A percentile compares a stretch with the other conserved stretches of the same genome.
Conservation (phyloP, 2,113 vertebrate species). For the Tenebrosternarchus preto region DNA sequence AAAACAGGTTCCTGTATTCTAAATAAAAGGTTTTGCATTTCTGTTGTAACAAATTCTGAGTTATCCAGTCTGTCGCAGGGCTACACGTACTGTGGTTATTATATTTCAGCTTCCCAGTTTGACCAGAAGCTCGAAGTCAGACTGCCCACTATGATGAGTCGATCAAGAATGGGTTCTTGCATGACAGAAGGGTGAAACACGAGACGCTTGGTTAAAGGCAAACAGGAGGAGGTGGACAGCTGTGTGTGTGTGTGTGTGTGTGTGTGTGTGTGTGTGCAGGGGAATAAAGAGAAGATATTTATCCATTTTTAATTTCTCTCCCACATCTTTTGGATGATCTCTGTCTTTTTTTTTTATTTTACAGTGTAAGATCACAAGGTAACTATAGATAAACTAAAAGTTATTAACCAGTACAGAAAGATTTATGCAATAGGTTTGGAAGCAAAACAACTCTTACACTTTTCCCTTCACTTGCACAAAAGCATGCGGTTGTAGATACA, state of each 20-base stretch:
- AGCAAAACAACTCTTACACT: neutral
- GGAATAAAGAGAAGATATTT: neutral
- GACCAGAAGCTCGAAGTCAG: slow-evolving; percentile 18
- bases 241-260: neutral
- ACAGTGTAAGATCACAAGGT: neutral
- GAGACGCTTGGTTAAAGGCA: too few relatives aligned
- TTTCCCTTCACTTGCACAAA: too few relatives aligned
- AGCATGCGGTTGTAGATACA: neutral
- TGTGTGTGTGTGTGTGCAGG: neutral
- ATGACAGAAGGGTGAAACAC: too few relatives aligned
- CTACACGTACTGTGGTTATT: slow-evolving; percentile 28
- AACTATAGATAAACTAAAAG: neutral
- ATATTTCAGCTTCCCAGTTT: slow-evolving; percentile 44
- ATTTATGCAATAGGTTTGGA: too few relatives aligned
- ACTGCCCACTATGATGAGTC: neutral
- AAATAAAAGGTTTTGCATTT: slow-evolving; percentile 1
- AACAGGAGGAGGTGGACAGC: neutral
- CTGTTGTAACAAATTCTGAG: neutral
- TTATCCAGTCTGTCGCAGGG: neutral
- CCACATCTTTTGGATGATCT: neutral
- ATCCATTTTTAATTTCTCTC: neutral
- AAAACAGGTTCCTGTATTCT: neutral
- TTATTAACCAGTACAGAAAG: neutral
- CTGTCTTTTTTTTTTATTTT: too few relatives aligned
- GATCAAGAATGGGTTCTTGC: neutral